A percentile compares a stretch with the other conserved stretches of the same genome.
phyloP scores from a whole-genome alignment of 2,113 vertebrate genomes.

The Oryzias celebensis region DNA sequence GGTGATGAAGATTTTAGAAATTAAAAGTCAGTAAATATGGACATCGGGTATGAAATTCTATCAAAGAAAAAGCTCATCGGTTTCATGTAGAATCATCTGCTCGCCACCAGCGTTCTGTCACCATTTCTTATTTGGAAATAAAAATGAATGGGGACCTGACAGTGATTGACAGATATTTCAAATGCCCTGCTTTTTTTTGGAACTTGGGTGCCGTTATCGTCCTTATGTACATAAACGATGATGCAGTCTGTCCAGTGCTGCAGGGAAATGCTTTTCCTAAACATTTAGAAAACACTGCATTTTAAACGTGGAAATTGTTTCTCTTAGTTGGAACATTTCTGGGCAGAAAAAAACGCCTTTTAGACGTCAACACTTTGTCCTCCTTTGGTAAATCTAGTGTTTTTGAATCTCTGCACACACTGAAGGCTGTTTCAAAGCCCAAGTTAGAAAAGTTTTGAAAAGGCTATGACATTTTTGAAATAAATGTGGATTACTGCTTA shows the following conservation, averaged over 20 bases:
- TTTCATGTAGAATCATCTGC: too few relatives aligned
- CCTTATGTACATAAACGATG: neutral
- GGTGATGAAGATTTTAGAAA: too few relatives aligned
- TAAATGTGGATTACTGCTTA: too few relatives aligned
- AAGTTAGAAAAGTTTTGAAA: too few relatives aligned
- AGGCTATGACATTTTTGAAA: too few relatives aligned
- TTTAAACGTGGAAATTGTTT: neutral
- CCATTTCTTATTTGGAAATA: neutral
- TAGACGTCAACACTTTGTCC: neutral
- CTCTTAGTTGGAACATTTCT: neutral
- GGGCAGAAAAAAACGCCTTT: neutral
- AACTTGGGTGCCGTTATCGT: neutral
- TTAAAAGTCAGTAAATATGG: too few relatives aligned
- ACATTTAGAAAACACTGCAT: neutral
- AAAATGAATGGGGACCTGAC: neutral
- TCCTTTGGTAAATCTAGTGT: neutral
- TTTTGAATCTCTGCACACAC: too few relatives aligned
- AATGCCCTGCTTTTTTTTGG: too few relatives aligned
- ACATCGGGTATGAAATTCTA: too few relatives aligned
- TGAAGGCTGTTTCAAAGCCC: too few relatives aligned
- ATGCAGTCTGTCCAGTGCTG: neutral
- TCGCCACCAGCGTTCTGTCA: neutral
- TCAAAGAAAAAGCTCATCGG: too few relatives aligned
- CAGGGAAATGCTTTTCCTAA: neutral
- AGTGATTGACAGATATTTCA: neutral